Percentiles rank a stretch among this genome's conserved stretches.
Conservation (phyloP, 2,888 invertebrate species). For the Acrobasis repandana region DNA sequence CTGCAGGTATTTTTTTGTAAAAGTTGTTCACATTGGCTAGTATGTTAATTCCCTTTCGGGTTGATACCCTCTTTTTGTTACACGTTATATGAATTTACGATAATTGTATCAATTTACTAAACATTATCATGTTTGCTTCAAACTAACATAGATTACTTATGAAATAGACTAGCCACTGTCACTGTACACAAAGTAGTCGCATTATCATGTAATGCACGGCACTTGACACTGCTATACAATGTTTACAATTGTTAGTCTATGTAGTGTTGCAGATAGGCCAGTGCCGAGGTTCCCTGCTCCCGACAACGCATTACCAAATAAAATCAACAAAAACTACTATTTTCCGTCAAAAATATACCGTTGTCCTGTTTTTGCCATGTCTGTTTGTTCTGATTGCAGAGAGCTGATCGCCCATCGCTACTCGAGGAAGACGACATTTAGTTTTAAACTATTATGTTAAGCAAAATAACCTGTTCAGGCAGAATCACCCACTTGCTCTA, state of each 20-base stretch:
- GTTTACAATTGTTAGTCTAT: conserved; percentile 60
- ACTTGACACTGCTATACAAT: conserved; percentile 34
- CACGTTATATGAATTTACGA: not conserved
- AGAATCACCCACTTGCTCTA: conserved; percentile 8
- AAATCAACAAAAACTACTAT: conserved; percentile 31
- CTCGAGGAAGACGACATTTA: conserved; percentile 59
- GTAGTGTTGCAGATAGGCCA: conserved; percentile 80
- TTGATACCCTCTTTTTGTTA: no score
- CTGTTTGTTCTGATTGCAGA: conserved; percentile 78
- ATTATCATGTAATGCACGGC: conserved; percentile 18
- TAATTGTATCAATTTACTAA: not conserved
- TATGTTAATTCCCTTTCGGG: no score
- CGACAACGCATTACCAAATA: conserved; percentile 44
- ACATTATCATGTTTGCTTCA: not conserved
- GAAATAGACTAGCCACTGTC: conserved; percentile 6
- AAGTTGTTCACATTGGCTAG: no score
- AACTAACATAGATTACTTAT: conserved; percentile 12
- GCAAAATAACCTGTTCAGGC: conserved; percentile 32
- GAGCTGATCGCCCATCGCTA: conserved; percentile 47
- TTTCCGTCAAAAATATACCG: conserved; percentile 26
- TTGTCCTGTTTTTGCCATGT: conserved; percentile 74
- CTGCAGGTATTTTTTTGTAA: no score
- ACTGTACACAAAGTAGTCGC: conserved; percentile 13
- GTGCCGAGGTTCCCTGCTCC: conserved; percentile 64
- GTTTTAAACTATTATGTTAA: conserved; percentile 56